Conservation (phyloP, 1,140 invertebrate species). For the Arion vulgaris region DNA sequence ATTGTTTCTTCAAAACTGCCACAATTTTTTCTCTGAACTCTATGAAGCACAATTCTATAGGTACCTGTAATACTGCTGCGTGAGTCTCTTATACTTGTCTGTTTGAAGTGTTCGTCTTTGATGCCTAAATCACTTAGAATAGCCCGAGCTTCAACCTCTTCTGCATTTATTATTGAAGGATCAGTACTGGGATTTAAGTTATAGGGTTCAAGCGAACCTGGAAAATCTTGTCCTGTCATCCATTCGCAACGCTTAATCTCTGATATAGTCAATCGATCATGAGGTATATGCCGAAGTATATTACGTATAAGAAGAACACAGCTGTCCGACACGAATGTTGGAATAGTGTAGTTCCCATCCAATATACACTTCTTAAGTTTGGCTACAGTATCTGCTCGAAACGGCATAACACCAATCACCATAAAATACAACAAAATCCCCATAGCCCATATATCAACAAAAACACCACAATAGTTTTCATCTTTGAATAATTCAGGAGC, state of each 20-base stretch:
- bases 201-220: constrained; percentile 64
- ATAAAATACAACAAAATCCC: constrained; percentile 87
- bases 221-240: constrained; percentile 72
- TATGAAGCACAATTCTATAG: constrained; percentile 77
- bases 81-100: constrained; percentile 72
- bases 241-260: constrained; percentile 75
- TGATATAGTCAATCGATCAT: constrained; percentile 73
- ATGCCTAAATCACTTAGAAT: constrained; percentile 76
- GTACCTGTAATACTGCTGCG: constrained; percentile 76
- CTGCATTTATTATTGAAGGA: constrained; percentile 54
- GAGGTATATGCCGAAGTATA: constrained; percentile 74
- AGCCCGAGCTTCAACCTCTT: constrained; percentile 71
- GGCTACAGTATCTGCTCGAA: constrained; percentile 77
- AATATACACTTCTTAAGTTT: constrained; percentile 81
- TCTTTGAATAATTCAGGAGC: constrained; percentile 87
- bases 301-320: constrained; percentile 72
- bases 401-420: constrained; percentile 85
- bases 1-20: constrained; percentile 49
- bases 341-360: constrained; percentile 77
- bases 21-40: constrained; percentile 71
- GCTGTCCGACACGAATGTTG: constrained; percentile 68
- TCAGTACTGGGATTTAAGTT: constrained; percentile 57
- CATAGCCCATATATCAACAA: constrained; percentile 89
- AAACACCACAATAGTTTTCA: constrained; percentile 81
- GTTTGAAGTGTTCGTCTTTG: constrained; percentile 73